Conservation (phyloP, 2,113 vertebrate species). For the Pangasianodon gigas region DNA sequence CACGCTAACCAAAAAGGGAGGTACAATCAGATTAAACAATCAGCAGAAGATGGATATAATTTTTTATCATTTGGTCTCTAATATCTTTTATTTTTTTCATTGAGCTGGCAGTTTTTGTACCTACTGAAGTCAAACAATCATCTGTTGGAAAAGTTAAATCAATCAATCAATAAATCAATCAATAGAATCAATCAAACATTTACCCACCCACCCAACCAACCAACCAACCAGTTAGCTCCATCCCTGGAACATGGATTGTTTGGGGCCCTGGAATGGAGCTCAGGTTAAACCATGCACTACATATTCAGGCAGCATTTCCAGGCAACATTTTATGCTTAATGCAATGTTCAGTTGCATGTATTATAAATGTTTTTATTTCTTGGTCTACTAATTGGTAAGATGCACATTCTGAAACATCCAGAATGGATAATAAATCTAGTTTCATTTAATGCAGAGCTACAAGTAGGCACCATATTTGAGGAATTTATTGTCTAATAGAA, state of each 20-base stretch:
- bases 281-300: neutral
- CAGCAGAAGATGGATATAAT: neutral
- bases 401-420: neutral
- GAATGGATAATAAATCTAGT: neutral
- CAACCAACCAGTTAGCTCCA: neutral
- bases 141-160: neutral
- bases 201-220: neutral
- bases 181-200: neutral
- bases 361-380: neutral
- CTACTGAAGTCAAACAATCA: neutral
- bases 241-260: neutral
- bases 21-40: neutral
- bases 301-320: neutral
- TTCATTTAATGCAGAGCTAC: neutral
- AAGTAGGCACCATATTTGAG: neutral
- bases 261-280: neutral
- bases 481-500: neutral
- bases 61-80: neutral
- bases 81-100: neutral
- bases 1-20: neutral
- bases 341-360: neutral
- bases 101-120: neutral
- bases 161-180: neutral
- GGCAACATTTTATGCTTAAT: neutral
- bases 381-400: neutral